A percentile compares a stretch with the other conserved stretches of the same genome.
These are phyloP conservation scores for Oncopodura yosiiana DNA, from an alignment of 1,140 invertebrate genomes.

Conservation along the genomic window DNA sequence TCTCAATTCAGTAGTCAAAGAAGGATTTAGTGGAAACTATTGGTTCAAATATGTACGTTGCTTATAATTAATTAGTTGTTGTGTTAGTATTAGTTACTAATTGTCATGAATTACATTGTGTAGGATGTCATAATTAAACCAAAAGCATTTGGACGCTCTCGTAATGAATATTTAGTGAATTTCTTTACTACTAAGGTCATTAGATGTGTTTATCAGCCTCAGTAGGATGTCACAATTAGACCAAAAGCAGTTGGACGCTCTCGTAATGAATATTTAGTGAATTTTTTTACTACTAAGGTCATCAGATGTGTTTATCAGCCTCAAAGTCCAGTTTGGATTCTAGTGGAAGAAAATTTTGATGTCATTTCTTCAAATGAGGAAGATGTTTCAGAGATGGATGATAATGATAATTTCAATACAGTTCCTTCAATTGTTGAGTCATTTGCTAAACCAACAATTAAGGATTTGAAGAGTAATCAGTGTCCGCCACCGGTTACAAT, in stretches of 20 bases:
- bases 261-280: neutral
- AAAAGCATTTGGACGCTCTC: neutral
- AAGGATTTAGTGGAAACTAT: neutral
- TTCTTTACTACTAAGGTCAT: neutral
- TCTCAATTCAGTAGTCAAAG: neutral
- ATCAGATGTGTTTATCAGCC: constrained; percentile 13
- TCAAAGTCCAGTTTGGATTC: constrained; percentile 11
- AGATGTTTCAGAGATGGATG: too few relatives aligned
- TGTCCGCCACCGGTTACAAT: too few relatives aligned
- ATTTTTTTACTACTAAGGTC: constrained; percentile 16
- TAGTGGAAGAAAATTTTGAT: neutral
- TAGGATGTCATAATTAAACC: neutral
- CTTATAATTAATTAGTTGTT: too few relatives aligned
- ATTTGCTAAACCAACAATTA: neutral
- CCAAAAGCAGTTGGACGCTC: neutral
- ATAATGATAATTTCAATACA: too few relatives aligned
- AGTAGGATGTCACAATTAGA: neutral
- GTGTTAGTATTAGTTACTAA: too few relatives aligned
- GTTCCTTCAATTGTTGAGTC: too few relatives aligned
- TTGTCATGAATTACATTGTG: neutral
- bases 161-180: neutral
- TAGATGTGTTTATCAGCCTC: neutral
- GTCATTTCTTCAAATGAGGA: too few relatives aligned
- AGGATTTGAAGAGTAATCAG: neutral
- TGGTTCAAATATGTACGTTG: constrained; percentile 27